A percentile compares a stretch with the other conserved stretches of the same genome.
Evolutionary conservation across 2,113 vertebrate genomes (phyloP).

Genomic region (Callopanchax toddi): DNA sequence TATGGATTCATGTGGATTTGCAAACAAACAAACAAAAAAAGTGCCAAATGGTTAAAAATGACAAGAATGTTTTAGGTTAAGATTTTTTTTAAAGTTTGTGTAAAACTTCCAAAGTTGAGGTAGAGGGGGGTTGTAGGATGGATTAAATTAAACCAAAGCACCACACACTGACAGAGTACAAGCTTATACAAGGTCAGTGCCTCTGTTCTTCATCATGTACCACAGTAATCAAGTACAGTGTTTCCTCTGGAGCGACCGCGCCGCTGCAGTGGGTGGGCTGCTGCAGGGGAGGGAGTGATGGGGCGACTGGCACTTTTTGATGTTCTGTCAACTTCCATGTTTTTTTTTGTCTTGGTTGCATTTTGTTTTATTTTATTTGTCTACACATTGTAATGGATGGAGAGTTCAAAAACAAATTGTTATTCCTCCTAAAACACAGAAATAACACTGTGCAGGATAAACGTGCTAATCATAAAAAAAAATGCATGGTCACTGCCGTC

Average conservation of each 20-base stretch:
- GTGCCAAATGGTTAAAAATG: slow-evolving; percentile 31
- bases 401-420: no score
- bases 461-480: no score
- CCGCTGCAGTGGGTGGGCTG: background rate
- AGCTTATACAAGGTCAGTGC: slow-evolving; percentile 34
- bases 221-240: slow-evolving; percentile 10
- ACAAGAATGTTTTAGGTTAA: slow-evolving; percentile 18
- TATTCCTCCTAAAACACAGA: no score
- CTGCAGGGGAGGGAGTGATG: background rate
- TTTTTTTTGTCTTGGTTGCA: background rate
- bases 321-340: background rate
- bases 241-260: background rate
- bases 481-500: no score
- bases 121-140: slow-evolving; percentile 33
- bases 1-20: slow-evolving; percentile 28
- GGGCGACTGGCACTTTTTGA: background rate
- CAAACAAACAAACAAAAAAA: slow-evolving; percentile 22
- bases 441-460: no score
- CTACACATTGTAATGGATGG: background rate
- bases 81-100: background rate
- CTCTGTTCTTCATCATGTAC: slow-evolving; percentile 43
- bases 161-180: slow-evolving; percentile 20
- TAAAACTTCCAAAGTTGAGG: slow-evolving; percentile 18
- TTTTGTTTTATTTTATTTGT: background rate
- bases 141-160: slow-evolving; percentile 40